Percentiles rank a stretch among this genome's conserved stretches.
Evolutionary conservation across 2,888 invertebrate genomes (phyloP).

Genomic region (Cactoblastis cactorum): DNA sequence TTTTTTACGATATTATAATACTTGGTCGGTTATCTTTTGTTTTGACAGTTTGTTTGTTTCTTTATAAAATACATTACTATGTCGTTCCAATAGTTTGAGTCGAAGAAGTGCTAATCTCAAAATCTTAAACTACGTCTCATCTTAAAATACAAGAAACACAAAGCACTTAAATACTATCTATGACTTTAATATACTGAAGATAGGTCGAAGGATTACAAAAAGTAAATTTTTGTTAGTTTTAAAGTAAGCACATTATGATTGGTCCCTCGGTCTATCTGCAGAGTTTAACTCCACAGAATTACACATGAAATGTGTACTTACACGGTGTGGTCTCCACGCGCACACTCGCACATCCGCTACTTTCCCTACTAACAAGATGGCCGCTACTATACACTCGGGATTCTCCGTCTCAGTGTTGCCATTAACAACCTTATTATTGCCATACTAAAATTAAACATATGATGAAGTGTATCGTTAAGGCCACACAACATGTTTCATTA

Average conservation of each 20-base stretch:
- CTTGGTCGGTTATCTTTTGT: not conserved
- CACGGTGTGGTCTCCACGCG: constrained; percentile 75
- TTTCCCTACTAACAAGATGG: constrained; percentile 68
- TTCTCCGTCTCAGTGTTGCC: constrained; percentile 28
- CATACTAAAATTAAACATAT: constrained; percentile 17
- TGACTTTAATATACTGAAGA: constrained; percentile 10
- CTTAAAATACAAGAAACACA: constrained; percentile 11
- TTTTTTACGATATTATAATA: not conserved
- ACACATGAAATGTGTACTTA: constrained; percentile 44
- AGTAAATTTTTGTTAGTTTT: not conserved
- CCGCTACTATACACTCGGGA: constrained; percentile 51
- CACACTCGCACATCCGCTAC: constrained; percentile 73
- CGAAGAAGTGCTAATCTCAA: not conserved
- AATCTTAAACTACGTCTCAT: not conserved
- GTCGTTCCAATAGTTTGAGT: not conserved
- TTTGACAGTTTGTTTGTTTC: not conserved
- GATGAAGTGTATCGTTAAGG: constrained; percentile 52
- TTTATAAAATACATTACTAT: not conserved
- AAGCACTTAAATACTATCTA: constrained; percentile 11
- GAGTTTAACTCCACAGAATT: constrained; percentile 16
- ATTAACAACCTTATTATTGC: constrained; percentile 21
- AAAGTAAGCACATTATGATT: not conserved
- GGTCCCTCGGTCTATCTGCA: constrained; percentile 14
- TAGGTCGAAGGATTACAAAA: constrained; percentile 2
- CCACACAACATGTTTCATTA: constrained; percentile 61